Evolutionary conservation across 2,797 vertebrate species (phyloP).

Genomic region (Schizopygopsis malacanthus): DNA sequence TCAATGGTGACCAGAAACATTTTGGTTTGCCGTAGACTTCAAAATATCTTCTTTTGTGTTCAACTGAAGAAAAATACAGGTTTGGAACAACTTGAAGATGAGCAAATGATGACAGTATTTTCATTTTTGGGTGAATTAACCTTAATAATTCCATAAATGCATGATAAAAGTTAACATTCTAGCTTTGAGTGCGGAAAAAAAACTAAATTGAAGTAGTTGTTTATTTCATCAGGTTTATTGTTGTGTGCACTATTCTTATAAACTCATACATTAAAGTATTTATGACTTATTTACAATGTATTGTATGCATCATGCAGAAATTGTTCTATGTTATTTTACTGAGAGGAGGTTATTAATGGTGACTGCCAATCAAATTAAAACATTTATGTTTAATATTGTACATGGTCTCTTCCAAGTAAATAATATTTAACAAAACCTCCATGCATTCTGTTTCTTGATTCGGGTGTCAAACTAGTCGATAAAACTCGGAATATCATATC

Average conservation of each 20-base stretch:
- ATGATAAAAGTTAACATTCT: neutral
- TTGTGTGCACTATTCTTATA: neutral
- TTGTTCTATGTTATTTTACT: no score
- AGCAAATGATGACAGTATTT: neutral
- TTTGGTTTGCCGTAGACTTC: neutral
- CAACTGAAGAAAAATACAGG: neutral
- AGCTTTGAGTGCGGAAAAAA: neutral
- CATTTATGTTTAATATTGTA: neutral
- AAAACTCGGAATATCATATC: constrained; percentile 16
- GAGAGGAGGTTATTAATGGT: no score
- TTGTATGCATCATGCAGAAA: no score
- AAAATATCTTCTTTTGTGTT: neutral
- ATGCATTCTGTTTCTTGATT: constrained; percentile 18
- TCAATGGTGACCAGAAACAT: neutral
- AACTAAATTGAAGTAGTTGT: neutral
- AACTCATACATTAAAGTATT: neutral
- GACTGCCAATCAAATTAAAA: neutral
- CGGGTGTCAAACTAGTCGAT: constrained; percentile 16
- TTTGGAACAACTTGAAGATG: neutral
- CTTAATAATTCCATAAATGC: neutral
- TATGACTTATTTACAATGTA: no score
- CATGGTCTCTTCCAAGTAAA: neutral
- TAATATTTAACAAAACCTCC: neutral
- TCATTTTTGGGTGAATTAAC: neutral
- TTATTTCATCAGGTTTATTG: neutral